A percentile compares a stretch with the other conserved stretches of the same genome.
Evolutionary conservation across 2,113 vertebrate species (phyloP).

Genomic region (Albula glossodonta): DNA sequence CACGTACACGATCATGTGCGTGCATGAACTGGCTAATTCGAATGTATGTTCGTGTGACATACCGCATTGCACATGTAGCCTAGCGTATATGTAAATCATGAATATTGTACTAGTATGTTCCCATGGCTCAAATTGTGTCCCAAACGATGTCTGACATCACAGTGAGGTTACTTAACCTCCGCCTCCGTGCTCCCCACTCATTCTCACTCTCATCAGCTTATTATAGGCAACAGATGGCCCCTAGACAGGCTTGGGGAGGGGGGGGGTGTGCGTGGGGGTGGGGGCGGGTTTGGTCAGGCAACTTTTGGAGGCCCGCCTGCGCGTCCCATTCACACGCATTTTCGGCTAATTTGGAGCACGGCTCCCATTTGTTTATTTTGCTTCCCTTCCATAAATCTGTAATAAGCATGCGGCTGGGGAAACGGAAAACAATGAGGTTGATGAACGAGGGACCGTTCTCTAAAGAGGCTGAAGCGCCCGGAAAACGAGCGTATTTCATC

Average conservation of each 20-base stretch:
- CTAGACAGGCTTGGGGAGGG: background rate
- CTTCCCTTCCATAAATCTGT: background rate
- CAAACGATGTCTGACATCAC: background rate
- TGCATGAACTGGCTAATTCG: background rate
- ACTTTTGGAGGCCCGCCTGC: background rate
- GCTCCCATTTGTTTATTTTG: background rate
- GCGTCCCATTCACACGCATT: constrained; percentile 15
- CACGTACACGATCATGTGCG: background rate
- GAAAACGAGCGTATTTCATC: background rate
- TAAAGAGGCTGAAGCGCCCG: background rate
- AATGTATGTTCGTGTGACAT: background rate
- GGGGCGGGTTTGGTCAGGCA: too few species aligned
- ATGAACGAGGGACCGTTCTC: background rate
- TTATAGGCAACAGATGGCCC: constrained; percentile 34
- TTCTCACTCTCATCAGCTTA: background rate
- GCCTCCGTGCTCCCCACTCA: background rate
- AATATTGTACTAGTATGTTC: too few species aligned
- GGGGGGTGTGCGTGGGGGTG: background rate
- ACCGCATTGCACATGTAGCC: background rate
- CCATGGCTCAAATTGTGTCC: background rate
- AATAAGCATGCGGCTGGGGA: background rate
- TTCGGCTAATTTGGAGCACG: background rate
- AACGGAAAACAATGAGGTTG: background rate
- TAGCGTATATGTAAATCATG: background rate
- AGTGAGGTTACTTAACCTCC: background rate